These are phyloP conservation scores for Drosophila siamana DNA, from an alignment of 2,888 invertebrate species.

Conservation along the genomic window DNA sequence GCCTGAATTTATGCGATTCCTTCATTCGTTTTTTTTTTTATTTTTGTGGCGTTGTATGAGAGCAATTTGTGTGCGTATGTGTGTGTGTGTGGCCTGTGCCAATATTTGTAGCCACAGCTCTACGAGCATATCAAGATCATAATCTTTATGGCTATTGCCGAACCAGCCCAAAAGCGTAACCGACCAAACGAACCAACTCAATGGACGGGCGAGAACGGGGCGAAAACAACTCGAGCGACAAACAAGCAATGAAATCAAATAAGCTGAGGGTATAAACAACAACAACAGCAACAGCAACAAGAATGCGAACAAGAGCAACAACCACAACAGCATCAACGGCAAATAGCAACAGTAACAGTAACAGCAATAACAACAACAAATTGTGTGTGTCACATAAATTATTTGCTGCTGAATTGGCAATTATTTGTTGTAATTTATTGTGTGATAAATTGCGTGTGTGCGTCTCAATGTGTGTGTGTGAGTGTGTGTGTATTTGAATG, in stretches of 20 bases:
- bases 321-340: constrained; percentile 17
- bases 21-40: constrained; percentile 7
- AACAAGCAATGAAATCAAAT: constrained; percentile 72
- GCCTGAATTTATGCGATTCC: constrained; percentile 61
- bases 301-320: constrained; percentile 24
- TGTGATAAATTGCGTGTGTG: constrained; percentile 59
- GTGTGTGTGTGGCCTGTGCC: constrained; percentile 44
- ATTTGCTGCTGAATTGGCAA: constrained; percentile 76
- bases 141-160: constrained; percentile 70
- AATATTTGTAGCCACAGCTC: constrained; percentile 53
- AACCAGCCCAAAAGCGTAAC: constrained; percentile 44
- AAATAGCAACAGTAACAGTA: constrained; percentile 21
- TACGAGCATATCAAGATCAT: constrained; percentile 68
- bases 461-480: constrained; percentile 15
- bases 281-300: constrained; percentile 32
- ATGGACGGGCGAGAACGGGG: constrained; percentile 13
- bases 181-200: constrained; percentile 27
- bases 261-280: constrained; percentile 47
- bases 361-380: constrained; percentile 63
- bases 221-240: constrained; percentile 67
- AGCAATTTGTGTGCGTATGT: constrained; percentile 56
- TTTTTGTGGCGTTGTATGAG: constrained; percentile 21
- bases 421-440: constrained; percentile 74
- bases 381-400: constrained; percentile 69
- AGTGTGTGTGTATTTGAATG: constrained; percentile 7